Base-by-base conservation (phyloP, 2,888 invertebrate species). In the Calliopum simillimum region DNA sequence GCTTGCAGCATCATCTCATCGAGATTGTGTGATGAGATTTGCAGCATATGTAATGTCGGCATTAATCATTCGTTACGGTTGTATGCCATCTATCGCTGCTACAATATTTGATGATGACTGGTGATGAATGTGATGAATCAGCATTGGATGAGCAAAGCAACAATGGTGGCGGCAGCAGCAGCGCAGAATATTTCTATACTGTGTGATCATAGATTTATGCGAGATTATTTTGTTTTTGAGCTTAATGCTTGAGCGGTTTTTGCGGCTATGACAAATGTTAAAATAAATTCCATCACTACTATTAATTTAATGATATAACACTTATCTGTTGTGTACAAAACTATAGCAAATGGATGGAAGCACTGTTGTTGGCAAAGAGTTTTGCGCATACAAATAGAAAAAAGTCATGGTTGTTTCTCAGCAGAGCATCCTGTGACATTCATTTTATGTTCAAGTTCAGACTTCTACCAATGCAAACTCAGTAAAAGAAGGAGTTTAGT, bases 191-290 rank as follows among this genome's bases (percentile, higher is more conserved):
- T 8, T 19, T n/a, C n/a, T n/a, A n/a, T n/a, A n/a, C n/a, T n/a
- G n/a, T 16, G 33, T 44, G 51, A 44, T 46, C 43, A 21, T 61
- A 44, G 62, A 62, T 44, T 68, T 62, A 67, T 59, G 21, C 44
- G 53, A 41, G 68, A 68, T 68, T 61, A 68, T 68, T 55, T 62
- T 68, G 68, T 51, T 14, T n/a, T n/a, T n/a, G n/a, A n/a, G 47
- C 53, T 53, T 62, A 46, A 23, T 55, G 44, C 19, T 51, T 68
- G 55, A 41, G 62, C 16, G 62, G 43, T 53, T 62, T n/a, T n/a
- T 51, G 51, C 51, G 53, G 25, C 21, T 46, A 44, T 46, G 51
- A 44, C 58, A 47, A 62, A 51, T 16, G 33, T 63, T 25, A n/a
- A 33, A 33, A 33, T 33, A 8, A 33, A 33, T 33, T 33, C 33